Evolutionary conservation across 2,113 vertebrate species (phyloP).

Genomic region (Salvelinus fontinalis): DNA sequence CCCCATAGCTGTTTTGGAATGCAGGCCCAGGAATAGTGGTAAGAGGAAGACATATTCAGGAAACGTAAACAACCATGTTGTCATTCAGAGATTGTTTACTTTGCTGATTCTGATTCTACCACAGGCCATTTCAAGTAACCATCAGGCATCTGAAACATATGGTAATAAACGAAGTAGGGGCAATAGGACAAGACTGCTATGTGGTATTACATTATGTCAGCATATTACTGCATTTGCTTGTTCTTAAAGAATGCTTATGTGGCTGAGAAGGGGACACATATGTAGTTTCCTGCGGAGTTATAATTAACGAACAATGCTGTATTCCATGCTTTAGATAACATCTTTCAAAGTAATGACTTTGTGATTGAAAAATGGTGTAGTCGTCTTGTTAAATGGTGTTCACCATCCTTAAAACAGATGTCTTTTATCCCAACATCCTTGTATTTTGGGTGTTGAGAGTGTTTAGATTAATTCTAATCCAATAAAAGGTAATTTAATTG

Average conservation of each 20-base stretch:
- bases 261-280: too few relatives aligned
- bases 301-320: not conserved
- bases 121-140: slow-evolving; percentile 7
- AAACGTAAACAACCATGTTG: not conserved
- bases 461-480: slow-evolving; percentile 27
- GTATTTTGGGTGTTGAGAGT: slow-evolving; percentile 1
- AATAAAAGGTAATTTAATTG: slow-evolving; percentile 43
- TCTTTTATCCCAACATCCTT: slow-evolving; percentile 17
- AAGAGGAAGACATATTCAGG: not conserved
- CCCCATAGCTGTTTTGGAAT: not conserved
- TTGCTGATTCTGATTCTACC: slow-evolving; percentile 16
- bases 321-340: slow-evolving; percentile 9
- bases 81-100: slow-evolving; percentile 19
- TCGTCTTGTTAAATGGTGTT: slow-evolving; percentile 13
- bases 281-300: not conserved
- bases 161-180: not conserved
- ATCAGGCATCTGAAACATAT: slow-evolving; percentile 11
- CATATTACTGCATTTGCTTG: slow-evolving; percentile 3
- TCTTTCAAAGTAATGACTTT: slow-evolving; percentile 19
- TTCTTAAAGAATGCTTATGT: not conserved
- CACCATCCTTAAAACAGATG: not conserved
- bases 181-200: slow-evolving; percentile 3
- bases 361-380: slow-evolving; percentile 10
- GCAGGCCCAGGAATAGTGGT: too few relatives aligned
- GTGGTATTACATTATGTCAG: slow-evolving; percentile 1